These are phyloP conservation scores for Lasaia peninsularis DNA, from an alignment of 1,140 invertebrate genomes.

Conservation along the genomic window DNA sequence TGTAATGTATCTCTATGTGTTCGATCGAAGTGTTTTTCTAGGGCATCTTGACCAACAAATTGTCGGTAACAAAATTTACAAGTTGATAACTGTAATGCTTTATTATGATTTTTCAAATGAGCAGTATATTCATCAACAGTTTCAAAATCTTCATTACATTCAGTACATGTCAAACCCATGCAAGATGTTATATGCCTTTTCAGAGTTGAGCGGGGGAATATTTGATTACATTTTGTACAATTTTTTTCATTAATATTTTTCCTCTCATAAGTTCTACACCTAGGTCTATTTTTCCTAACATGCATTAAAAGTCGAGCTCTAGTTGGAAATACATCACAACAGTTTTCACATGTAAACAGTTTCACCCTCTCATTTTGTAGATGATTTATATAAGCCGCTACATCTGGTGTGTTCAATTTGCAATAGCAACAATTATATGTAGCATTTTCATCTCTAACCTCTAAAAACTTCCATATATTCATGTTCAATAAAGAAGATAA, in stretches of 20 bases:
- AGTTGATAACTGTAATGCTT: constrained; percentile 23
- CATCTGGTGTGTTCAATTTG: constrained; percentile 19
- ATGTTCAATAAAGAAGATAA: constrained; percentile 49
- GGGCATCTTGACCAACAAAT: constrained; percentile 34
- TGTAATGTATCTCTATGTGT: constrained; percentile 36
- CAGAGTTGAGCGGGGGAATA: constrained; percentile 12
- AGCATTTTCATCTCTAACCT: constrained; percentile 17
- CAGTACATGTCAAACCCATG: constrained; percentile 35
- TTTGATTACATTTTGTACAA: constrained; percentile 38
- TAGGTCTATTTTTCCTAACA: background rate
- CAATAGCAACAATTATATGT: constrained; percentile 36
- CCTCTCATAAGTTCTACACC: background rate
- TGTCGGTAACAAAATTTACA: constrained; percentile 51
- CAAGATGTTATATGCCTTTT: constrained; percentile 35
- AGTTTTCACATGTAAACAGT: constrained; percentile 38
- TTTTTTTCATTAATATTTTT: constrained; percentile 9
- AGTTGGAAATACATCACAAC: constrained; percentile 34
- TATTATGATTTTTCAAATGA: constrained; percentile 36
- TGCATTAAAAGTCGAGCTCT: constrained; percentile 32
- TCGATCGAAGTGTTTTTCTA: constrained; percentile 52
- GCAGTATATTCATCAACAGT: constrained; percentile 32
- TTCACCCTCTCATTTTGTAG: constrained; percentile 26
- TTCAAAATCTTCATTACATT: constrained; percentile 33
- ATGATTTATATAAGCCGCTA: constrained; percentile 40
- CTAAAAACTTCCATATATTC: constrained; percentile 34